Evolutionary conservation across 2,888 invertebrate genomes (phyloP).

Genomic region (Herminia tarsipennalis): DNA sequence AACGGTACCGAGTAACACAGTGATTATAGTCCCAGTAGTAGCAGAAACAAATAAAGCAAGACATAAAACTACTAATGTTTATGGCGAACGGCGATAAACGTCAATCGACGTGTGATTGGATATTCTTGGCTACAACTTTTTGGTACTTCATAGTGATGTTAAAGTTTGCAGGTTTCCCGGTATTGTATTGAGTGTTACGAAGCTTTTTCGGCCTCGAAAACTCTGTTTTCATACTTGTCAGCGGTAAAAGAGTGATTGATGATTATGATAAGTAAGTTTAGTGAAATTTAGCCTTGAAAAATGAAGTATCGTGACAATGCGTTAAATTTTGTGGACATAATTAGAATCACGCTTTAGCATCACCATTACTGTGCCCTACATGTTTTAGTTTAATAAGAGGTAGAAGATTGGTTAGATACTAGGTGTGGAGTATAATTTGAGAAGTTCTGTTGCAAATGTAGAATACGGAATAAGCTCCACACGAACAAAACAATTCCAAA

Average conservation of each 20-base stretch:
- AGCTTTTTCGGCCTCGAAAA: not conserved
- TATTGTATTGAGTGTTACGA: not conserved
- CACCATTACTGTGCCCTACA: too few species aligned
- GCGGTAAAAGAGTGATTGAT: constrained; percentile 18
- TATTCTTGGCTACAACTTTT: constrained; percentile 32
- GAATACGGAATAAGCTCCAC: not conserved
- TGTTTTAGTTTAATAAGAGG: too few species aligned
- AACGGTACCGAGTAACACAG: not conserved
- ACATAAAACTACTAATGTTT: constrained; percentile 45
- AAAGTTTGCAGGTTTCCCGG: constrained; percentile 13
- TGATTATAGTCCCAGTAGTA: constrained; percentile 11
- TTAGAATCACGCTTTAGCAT: not conserved
- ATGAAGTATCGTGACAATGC: constrained; percentile 1
- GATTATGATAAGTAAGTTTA: not conserved
- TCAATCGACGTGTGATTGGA: constrained; percentile 49
- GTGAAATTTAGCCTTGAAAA: constrained; percentile 7
- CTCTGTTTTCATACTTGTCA: not conserved
- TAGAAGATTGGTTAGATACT: too few species aligned
- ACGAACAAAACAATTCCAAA: constrained; percentile 10
- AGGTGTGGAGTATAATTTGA: too few species aligned
- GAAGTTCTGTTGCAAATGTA: not conserved
- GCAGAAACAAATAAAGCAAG: constrained; percentile 39
- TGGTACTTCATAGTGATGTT: constrained; percentile 30
- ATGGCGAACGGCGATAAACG: constrained; percentile 50
- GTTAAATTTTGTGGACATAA: not conserved